These are phyloP conservation scores for Camponotus fellah DNA, from an alignment of 2,888 invertebrate species.

Conservation along the genomic window DNA sequence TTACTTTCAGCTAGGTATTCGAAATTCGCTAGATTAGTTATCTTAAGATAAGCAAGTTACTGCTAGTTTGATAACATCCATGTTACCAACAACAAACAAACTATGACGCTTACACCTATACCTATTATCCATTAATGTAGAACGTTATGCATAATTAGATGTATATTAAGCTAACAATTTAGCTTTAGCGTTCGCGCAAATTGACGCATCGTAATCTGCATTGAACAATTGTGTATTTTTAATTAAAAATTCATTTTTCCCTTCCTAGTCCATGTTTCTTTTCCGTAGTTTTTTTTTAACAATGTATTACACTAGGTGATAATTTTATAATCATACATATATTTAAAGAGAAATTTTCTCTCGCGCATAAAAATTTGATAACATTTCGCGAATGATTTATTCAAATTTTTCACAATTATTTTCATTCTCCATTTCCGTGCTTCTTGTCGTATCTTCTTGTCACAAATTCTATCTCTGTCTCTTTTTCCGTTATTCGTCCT, in stretches of 20 bases:
- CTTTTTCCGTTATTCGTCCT: constrained; percentile 12
- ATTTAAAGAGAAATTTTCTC: neutral
- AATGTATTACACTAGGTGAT: neutral
- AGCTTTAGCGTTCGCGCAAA: constrained; percentile 17
- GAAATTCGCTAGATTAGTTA: constrained; percentile 48
- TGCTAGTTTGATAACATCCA: constrained; percentile 46
- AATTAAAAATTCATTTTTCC: neutral
- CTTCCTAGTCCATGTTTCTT: neutral
- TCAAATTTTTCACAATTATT: neutral
- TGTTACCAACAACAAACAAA: constrained; percentile 54
- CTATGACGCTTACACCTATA: constrained; percentile 37
- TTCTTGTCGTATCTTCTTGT: constrained; percentile 19
- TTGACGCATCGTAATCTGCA: constrained; percentile 19
- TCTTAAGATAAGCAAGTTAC: constrained; percentile 54
- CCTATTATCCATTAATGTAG: constrained; percentile 48
- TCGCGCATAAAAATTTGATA: constrained; percentile 5
- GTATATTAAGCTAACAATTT: constrained; percentile 49
- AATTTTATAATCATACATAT: neutral
- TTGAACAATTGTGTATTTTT: neutral
- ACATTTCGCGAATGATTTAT: neutral
- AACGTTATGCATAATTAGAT: constrained; percentile 46
- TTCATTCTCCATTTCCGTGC: neutral
- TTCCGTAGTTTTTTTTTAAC: neutral
- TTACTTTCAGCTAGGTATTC: neutral
- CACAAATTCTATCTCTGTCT: constrained; percentile 19